Evolutionary conservation across 1,140 invertebrate genomes (phyloP), one percentile per base, ranked within the genome.

Genomic region (Eubasilissa regina): DNA sequence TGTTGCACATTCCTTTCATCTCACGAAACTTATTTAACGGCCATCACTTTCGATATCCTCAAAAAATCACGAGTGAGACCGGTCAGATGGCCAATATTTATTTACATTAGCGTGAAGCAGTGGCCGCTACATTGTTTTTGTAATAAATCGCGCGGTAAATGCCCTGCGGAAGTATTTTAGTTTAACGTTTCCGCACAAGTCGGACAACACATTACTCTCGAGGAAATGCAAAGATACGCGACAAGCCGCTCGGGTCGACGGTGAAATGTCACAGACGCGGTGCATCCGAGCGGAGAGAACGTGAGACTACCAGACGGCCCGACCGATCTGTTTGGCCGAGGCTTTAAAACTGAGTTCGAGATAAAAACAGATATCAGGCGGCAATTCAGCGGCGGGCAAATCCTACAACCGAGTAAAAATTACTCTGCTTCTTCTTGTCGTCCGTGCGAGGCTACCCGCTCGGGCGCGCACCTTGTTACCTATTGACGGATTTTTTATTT

Each of bases 181-280:
- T 21, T 3, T 10, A 15, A 7, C 10, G 17, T 15, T 58, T 58
- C 11, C 55, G 21, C 11, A 15, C 15, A 6, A 19, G 17, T 19
- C 15, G 15, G 55, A 58, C 17, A 19, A 15, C 55, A 15, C 55
- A 58, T 58, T 15, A 58, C 1, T 58, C 8, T 15, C 21, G 55
- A 3, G 17, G 15, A 9, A 4, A 19, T 8, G n/a, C 19, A 56
- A 15, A 56, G 15, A 58, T 58, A 58, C 17, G 21, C 3, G 17
- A n/a, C 3, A 21, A 0, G 17, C 55, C 19, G 11, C 53, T 58
- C 21, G 55, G 11, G 55, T 17, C 53, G n/a, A 17, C 7, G 19
- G 19, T 55, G 53, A 55, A 15, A 55, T 58, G 55, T 58, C 55
- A 58, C 55, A 58, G 55, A 58, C 17, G 21, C 25, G 55, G 13